Base-by-base conservation (phyloP, 1,140 invertebrate species). In the Heliothis subflexa region DNA sequence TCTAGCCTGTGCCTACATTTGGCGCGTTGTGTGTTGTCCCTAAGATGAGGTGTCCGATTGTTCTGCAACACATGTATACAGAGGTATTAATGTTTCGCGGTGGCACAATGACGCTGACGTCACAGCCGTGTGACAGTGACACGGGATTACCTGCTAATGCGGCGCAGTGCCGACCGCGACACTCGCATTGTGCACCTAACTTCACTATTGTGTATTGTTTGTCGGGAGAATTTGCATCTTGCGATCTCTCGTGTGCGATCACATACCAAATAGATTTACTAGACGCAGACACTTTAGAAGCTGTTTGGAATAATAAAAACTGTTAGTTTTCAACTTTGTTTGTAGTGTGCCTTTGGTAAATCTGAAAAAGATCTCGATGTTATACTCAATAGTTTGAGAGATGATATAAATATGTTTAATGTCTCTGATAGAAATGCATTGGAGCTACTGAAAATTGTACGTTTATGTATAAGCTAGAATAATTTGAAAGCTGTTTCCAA, bases 141-240 rank as follows among this genome's bases (percentile, higher is more conserved):
- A 16, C 68, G 21, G 50, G 50, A 71, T 71, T 71, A 71, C 21
- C 25, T 49, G 66, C 66, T 71, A 71, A 71, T 54, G 13, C 68
- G 33, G 18, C 64, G 18, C 55, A 21, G 18, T 55, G 54, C 12
- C 62, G 40, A 18, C 62, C 54, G 18, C 18, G 11, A n/a, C n/a
- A 4, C n/a, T 55, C 54, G 54, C 54, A 59, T 59, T 25, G 21
- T 59, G 55, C 55, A 40, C 5, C 33, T 3, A 13, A 16, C 16
- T 9, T 28, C 3, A 18, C 55, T 28, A 59, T 25, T 59, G 55
- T 59, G 21, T 59, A 59, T 13, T 59, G 55, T 59, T 59, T 59
- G 55, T 59, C 21, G 55, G 1, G 12, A 25, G 21, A 14, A 59
- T 0, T 59, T 59, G 55, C 11, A 14, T 21, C 11, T 11, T 13